phyloP scores from a whole-genome alignment of 2,113 vertebrate genomes.

The Otolemur garnettii region DNA sequence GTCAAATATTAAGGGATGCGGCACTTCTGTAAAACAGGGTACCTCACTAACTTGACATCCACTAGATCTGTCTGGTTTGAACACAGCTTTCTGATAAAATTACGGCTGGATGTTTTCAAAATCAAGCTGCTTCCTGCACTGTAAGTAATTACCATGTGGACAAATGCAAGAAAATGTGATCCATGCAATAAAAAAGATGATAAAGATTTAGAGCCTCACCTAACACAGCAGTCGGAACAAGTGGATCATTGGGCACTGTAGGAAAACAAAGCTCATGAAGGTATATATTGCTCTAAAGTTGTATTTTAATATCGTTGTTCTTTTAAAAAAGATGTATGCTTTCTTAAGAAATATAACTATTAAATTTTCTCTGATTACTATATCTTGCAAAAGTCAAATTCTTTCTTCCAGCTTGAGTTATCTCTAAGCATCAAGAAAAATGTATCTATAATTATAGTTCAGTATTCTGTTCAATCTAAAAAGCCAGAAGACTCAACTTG shows the following conservation, averaged over 20 bases:
- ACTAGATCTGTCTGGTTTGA: conserved; percentile 39
- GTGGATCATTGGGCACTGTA: conserved; percentile 98
- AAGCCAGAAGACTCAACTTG: conserved; percentile 43
- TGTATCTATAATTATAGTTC: not conserved
- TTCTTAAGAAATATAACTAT: conserved; percentile 32
- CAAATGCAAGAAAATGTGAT: conserved; percentile 88
- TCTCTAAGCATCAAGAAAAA: conserved; percentile 28
- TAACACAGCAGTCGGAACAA: conserved; percentile 99
- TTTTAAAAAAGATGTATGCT: conserved; percentile 36
- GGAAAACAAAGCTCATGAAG: conserved; percentile 94
- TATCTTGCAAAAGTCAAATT: conserved; percentile 3
- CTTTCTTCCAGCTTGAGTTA: conserved; percentile 13
- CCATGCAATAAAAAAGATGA: conserved; percentile 85
- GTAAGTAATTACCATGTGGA: conserved; percentile 58
- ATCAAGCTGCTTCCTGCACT: conserved; percentile 76
- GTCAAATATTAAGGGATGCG: not conserved
- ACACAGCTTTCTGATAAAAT: conserved; percentile 65
- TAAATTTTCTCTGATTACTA: conserved; percentile 20
- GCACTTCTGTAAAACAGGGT: conserved; percentile 57
- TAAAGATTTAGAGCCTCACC: conserved; percentile 94
- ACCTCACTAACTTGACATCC: conserved; percentile 54
- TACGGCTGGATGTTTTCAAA: conserved; percentile 67
- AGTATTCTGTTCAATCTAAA: conserved; percentile 42
- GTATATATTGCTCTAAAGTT: conserved; percentile 84
- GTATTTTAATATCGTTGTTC: conserved; percentile 59